Evolutionary conservation across 2,888 invertebrate species (phyloP), one percentile per base, ranked within the genome.

Genomic region (Leucoma salicis): DNA sequence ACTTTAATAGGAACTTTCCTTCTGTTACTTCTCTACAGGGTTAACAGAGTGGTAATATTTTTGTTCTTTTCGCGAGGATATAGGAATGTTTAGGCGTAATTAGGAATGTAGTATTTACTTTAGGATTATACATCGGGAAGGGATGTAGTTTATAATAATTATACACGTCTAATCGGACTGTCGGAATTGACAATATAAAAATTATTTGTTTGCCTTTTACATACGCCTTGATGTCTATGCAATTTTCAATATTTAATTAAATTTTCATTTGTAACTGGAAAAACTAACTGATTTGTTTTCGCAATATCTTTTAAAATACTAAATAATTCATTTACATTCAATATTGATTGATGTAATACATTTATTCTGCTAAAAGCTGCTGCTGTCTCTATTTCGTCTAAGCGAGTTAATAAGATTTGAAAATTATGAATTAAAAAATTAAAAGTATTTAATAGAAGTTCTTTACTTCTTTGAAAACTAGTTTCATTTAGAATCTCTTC

Each of bases 221-320:
- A 27, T 44, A 41, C 11, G 43, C 37, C 25, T 41, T 46, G n/a
- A 27, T 27, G 4, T 11, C 11, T 27, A 27, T 27, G n/a, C 11
- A 27, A 13, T 44, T 35, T 35, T 53, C 47, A 31, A 51, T 41
- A 25, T n/a, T 54, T 53, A 12, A 60, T 31, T 21, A 25, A n/a
- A n/a, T 25, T 25, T 25, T 25, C 25, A 25, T 7, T 7, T 25
- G n/a, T 10, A 25, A 25, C 25, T 6, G 25, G 8, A n/a, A 10
- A 25, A 7, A 25, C 7, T 10, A 25, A n/a, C 8, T 25, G 7
- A n/a, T 25, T 2, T 6, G 25, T 10, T n/a, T n/a, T 25, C n/a
- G 3, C 25, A 10, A 25, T 25, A 7, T 10, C 10, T 25, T 25
- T 25, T 25, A 25, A 25, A 10, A 25, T 7, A 7, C 7, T n/a